Base-by-base conservation (phyloP, 2,113 vertebrate species). In the Anoplopoma fimbria region DNA sequence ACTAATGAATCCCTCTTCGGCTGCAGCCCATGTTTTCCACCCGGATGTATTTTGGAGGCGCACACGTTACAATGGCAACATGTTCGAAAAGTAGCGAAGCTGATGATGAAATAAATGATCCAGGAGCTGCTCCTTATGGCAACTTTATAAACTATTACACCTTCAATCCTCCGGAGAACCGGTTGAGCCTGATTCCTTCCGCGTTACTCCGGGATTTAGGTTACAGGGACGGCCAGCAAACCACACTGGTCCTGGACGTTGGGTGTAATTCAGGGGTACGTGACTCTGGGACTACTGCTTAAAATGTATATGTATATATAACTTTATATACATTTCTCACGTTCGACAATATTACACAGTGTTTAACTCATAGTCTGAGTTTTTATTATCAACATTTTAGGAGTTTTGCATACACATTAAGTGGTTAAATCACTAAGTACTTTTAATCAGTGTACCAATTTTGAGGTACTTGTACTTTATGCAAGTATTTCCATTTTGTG, bases 241-340 rank as follows among this genome's bases (percentile, higher is more conserved):
- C 69, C 1, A 93, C 96, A 3, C 91, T 97, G 76, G 91, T 96
- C 49, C 95, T 99, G 84, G 98, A 99, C 36, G 97, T 98, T 65
- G 98, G 98, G 0, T 99, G 98, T 89, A 99, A 99, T 78, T 97
- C 97, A 0, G 98, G 98, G 95, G 98, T 98, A 86, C 91, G 96
- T 84, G 19, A 34, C 19, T 73, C 25, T 3, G 4, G 10, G 31
- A 33, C 19, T 25, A 12, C n/a, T 5, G 33, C 3, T 31, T 31
- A 27, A 72, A 12, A 58, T 21, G 1, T 4, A 13, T 55, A n/a
- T n/a, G n/a, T 9, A 23, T 63, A 6, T 31, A 42, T 36, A 27
- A 19, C 31, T 2, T 14, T 36, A 12, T 38, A 34, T 55, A 0
- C 1, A 14, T 25, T 49, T 13, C 2, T 21, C 40, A 68, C 38